Evolutionary conservation across 2,113 vertebrate genomes (phyloP), one percentile per base, ranked within the genome.

Genomic region (Nycticorax nycticorax): DNA sequence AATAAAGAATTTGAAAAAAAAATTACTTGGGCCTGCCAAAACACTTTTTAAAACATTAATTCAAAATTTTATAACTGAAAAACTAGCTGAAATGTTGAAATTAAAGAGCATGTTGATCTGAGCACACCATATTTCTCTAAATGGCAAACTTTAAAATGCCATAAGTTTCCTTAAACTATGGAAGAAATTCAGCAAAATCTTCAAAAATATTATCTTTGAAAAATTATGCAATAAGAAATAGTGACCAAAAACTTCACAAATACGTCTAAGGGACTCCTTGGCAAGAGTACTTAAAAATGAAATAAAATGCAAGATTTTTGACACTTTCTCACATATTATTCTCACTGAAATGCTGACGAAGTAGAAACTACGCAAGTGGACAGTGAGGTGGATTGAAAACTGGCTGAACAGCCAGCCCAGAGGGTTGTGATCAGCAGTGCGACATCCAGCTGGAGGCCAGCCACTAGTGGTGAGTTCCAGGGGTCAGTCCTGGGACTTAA

Each of bases 121-220:
- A 85, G 73, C 47, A 95, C 43, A 85, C 20, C 28, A 33, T 78
- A 84, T 93, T 95, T 94, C 26, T 91, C 53, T 84, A 93, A 92
- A 77, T 94, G 78, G 89, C 80, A 93, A 87, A 55, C 37, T 94
- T 73, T 63, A 71, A 81, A 94, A 97, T 91, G 81, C 79, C 66
- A 47, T 83, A 72, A 57, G 35, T 69, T 94, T 80, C 59, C 48
- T 69, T 89, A 83, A 83, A 94, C 92, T 73, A 91, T 77, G 27
- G 68, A 87, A 43, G 7, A 93, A 75, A 72, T 68, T 75, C 73
- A 59, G 13, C 4, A 75, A 87, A 63, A 19, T 69, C 56, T 28
- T 85, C 52, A 62, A 62, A 84, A 78, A 26, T 55, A 55, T 63
- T 72, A 19, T 53, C 24, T 85, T 89, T 60, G 47, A 78, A 87